These are phyloP conservation scores for Antechinus stuartii DNA, from an alignment of 2,113 vertebrate genomes.

Conservation along the genomic window DNA sequence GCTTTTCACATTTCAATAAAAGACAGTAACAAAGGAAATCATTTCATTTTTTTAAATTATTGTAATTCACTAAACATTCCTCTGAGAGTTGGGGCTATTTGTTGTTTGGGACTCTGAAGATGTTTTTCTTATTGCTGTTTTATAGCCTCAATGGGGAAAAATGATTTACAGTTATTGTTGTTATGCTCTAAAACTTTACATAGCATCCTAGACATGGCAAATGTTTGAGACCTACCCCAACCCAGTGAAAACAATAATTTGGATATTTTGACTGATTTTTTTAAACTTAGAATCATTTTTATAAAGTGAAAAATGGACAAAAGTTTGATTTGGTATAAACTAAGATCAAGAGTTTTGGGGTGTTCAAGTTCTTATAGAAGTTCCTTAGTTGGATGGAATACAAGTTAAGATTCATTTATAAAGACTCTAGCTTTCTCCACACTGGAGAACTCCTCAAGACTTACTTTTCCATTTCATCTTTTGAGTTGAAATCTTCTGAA, in stretches of 20 bases:
- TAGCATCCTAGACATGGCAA: not conserved
- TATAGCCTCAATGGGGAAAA: slow-evolving; percentile 37
- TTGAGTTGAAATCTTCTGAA: slow-evolving; percentile 7
- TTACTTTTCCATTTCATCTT: not conserved
- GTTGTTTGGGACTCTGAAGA: slow-evolving; percentile 3
- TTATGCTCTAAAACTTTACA: slow-evolving; percentile 13
- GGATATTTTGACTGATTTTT: not conserved
- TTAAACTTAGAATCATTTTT: not conserved
- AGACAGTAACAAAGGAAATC: slow-evolving; percentile 14
- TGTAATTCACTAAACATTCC: slow-evolving; percentile 24
- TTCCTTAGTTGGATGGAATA: not conserved
- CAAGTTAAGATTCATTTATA: not conserved
- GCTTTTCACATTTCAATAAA: slow-evolving; percentile 31
- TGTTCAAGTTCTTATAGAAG: not conserved
- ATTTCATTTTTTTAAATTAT: slow-evolving; percentile 64
- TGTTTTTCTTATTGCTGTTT: not conserved
- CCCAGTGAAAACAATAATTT: slow-evolving; percentile 33
- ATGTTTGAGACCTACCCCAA: slow-evolving; percentile 13
- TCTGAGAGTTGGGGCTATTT: slow-evolving; percentile 33
- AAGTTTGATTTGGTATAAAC: not conserved
- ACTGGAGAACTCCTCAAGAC: not conserved
- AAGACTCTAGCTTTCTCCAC: not conserved
- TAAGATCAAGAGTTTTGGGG: not conserved
- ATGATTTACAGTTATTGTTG: slow-evolving; percentile 55
- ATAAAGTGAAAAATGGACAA: slow-evolving; percentile 34